phyloP scores from a whole-genome alignment of 2,113 vertebrate genomes.

The Daphoenositta chrysoptera region DNA sequence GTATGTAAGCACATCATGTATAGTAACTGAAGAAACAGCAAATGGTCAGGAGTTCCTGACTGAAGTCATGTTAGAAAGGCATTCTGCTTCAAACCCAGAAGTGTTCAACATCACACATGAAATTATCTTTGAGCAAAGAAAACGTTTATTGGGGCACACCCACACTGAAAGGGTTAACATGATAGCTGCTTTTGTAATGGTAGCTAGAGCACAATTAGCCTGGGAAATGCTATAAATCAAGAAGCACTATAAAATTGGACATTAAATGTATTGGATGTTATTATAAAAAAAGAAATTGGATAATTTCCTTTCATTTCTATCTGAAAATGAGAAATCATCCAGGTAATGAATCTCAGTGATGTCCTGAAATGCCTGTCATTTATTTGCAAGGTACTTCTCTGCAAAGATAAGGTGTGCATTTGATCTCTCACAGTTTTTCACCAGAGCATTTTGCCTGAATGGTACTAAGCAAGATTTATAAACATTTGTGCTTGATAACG shows the following conservation, averaged over 20 bases:
- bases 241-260: slow-evolving; percentile 52
- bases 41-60: not conserved
- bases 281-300: slow-evolving; percentile 69
- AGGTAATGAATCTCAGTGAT: slow-evolving; percentile 67
- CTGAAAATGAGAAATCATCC: slow-evolving; percentile 70
- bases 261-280: slow-evolving; percentile 56
- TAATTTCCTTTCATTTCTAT: slow-evolving; percentile 72
- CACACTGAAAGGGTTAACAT: slow-evolving; percentile 11
- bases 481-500: not conserved
- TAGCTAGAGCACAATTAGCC: not conserved
- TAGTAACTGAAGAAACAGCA: not conserved
- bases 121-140: not conserved
- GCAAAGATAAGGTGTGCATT: slow-evolving; percentile 27
- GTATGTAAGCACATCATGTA: not conserved
- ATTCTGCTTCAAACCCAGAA: not conserved
- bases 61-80: not conserved
- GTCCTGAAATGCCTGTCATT: slow-evolving; percentile 53
- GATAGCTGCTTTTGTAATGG: not conserved
- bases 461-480: slow-evolving; percentile 4
- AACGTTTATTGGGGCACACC: not conserved
- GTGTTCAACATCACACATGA: not conserved
- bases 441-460: not conserved
- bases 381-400: slow-evolving; percentile 47
- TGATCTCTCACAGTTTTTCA: slow-evolving; percentile 20
- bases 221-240: slow-evolving; percentile 67